Evolutionary conservation across 2,888 invertebrate species (phyloP), one percentile per base, ranked within the genome.

Genomic region (Ormyrus nitidulus): DNA sequence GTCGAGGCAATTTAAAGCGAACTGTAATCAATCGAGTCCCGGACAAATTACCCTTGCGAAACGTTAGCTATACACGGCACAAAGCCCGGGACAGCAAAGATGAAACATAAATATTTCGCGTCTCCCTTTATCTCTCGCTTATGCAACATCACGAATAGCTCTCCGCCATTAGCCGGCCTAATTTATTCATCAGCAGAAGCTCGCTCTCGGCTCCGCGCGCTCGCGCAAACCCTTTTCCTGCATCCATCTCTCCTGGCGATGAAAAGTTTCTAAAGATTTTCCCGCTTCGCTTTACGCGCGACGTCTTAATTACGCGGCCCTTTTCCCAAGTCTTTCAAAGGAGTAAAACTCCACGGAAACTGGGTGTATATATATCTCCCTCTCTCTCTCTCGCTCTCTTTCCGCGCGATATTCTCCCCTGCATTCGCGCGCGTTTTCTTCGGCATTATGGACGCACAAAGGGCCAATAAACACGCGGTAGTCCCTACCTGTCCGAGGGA

Each of bases 121-220:
- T 81, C 79, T 83, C 84, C 81, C 81, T 74, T 81, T 80, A 70
- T 81, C 79, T 81, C 82, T 83, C 81, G 78, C 81, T 85, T 84
- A 81, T 84, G 19, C 19, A 19, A 83, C 84, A 82, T 82, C 79
- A 79, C 61, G 84, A 83, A 83, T 59, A 61, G 82, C 83, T 82
- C 19, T 19, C 13, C 85, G 86, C 89, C 89, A 90, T 90, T 89
- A 90, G 88, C 86, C 85, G 80, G 84, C 83, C 86, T 89, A 88
- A 90, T 90, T 90, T 89, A 90, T 90, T 89, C 90, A 89, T 89
- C 85, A 88, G 88, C 88, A 87, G 84, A 84, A 19, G 19, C 19
- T 19, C 19, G 19, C 19, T 19, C 19, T 19, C 19, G 19, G 19
- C 19, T 19, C 19, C 2, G 1, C 80, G 77, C 82, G 80, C 84